Percentiles rank a stretch among this genome's conserved stretches.
phyloP scores from a whole-genome alignment of 1,140 invertebrate species.

The Drosophila pallidifrons region DNA sequence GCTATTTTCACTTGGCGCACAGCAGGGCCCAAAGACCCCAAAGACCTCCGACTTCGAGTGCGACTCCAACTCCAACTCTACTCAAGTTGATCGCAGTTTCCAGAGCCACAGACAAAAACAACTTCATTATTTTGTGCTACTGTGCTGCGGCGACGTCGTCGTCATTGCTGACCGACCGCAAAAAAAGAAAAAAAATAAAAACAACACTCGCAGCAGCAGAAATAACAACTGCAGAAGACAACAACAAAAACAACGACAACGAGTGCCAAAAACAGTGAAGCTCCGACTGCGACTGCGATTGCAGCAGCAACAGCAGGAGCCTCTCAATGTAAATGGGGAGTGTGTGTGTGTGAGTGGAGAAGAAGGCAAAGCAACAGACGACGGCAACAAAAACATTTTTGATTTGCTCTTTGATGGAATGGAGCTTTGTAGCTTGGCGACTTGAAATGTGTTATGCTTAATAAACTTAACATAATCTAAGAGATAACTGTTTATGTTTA shows the following conservation, averaged over 20 bases:
- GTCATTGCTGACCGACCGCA: constrained; percentile 52
- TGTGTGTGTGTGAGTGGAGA: constrained; percentile 8
- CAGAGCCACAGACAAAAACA: constrained; percentile 66
- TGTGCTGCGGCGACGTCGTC: constrained; percentile 48
- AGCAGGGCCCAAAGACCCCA: constrained; percentile 26
- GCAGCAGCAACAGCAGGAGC: constrained; percentile 16
- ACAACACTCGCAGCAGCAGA: constrained; percentile 28
- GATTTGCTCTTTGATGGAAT: constrained; percentile 38
- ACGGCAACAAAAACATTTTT: constrained; percentile 9
- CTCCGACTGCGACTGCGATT: constrained; percentile 25
- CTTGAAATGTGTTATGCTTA: not conserved
- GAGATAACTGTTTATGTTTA: no score
- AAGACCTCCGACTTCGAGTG: constrained; percentile 19
- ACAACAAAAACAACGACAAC: constrained; percentile 49
- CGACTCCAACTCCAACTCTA: no score
- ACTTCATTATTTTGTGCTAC: constrained; percentile 80
- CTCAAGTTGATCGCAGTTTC: constrained; percentile 27
- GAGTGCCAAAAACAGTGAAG: constrained; percentile 63
- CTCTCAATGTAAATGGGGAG: constrained; percentile 34
- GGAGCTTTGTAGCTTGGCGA: constrained; percentile 10
- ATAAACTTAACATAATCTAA: not conserved
- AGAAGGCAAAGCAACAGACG: constrained; percentile 34
- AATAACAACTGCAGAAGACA: constrained; percentile 46
- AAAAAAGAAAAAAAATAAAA: constrained; percentile 41
- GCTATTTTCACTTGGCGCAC: constrained; percentile 44